phyloP scores from a whole-genome alignment of 2,113 vertebrate species.

The Menidia beryllina region DNA sequence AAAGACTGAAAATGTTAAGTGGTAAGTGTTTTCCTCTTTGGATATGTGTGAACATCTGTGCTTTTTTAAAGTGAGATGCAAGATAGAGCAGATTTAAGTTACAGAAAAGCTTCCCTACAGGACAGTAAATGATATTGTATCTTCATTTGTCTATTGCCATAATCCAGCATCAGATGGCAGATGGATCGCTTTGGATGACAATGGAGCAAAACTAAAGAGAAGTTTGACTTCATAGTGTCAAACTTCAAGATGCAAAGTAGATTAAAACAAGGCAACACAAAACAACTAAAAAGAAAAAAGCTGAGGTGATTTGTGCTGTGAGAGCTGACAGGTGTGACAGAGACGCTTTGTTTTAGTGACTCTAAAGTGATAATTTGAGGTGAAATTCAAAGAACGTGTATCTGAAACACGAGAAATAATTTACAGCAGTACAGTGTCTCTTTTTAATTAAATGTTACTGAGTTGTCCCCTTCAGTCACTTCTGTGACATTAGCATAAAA shows the following conservation, averaged over 20 bases:
- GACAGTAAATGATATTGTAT: background rate
- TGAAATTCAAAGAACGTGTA: conserved; percentile 50
- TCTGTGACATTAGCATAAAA: conserved; percentile 75
- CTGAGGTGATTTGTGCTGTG: background rate
- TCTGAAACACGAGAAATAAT: conserved; percentile 70
- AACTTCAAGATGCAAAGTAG: conserved; percentile 4
- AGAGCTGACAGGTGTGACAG: conserved; percentile 33
- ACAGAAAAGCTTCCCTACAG: background rate
- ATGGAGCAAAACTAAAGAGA: background rate
- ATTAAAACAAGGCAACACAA: background rate
- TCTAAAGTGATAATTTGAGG: conserved; percentile 42
- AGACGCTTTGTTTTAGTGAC: conserved; percentile 25
- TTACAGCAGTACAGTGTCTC: conserved; percentile 70
- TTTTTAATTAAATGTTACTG: conserved; percentile 75
- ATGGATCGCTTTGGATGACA: background rate
- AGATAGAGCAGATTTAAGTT: background rate
- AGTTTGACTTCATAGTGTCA: background rate
- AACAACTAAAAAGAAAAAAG: conserved; percentile 17
- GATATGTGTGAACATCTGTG: background rate
- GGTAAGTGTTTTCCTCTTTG: background rate
- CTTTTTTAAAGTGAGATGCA: background rate
- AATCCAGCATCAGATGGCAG: background rate
- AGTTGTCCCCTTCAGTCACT: conserved; percentile 74
- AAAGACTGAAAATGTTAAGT: background rate
- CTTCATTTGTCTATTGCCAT: background rate